phyloP scores from a whole-genome alignment of 2,888 invertebrate genomes.

The Sipha maydis region DNA sequence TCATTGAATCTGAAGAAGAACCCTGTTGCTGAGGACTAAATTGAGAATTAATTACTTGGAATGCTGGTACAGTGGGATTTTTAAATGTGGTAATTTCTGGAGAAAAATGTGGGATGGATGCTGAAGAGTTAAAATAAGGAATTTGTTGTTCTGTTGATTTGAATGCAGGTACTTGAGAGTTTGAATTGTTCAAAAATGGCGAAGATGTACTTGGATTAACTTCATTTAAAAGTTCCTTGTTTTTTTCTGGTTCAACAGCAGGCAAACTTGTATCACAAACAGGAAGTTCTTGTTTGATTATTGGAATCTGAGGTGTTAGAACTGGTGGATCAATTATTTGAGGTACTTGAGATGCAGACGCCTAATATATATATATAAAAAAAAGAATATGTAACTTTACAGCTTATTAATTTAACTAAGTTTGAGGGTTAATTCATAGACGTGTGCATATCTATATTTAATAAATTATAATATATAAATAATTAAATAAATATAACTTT shows the following conservation, averaged over 20 bases:
- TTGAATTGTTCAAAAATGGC: not conserved
- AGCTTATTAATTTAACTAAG: too few species aligned
- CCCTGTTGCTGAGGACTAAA: not conserved
- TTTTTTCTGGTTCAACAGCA: slow-evolving; percentile 3
- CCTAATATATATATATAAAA: slow-evolving; percentile 35
- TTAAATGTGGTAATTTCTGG: slow-evolving; percentile 5
- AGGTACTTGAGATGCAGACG: slow-evolving; percentile 52
- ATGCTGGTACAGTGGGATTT: slow-evolving; percentile 6
- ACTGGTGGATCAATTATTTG: slow-evolving; percentile 50
- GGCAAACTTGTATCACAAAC: not conserved
- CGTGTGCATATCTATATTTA: too few species aligned
- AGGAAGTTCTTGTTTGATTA: not conserved
- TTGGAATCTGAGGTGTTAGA: slow-evolving; percentile 39
- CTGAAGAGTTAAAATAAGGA: slow-evolving; percentile 4
- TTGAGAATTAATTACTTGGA: slow-evolving; percentile 27
- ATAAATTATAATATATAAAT: too few species aligned
- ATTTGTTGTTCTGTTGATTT: slow-evolving; percentile 30
- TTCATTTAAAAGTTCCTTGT: slow-evolving; percentile 17
- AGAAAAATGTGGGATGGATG: not conserved
- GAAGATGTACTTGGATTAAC: not conserved
- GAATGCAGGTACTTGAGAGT: not conserved
- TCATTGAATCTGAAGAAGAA: slow-evolving; percentile 21
- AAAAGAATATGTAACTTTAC: not conserved
- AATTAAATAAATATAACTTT: too few species aligned
- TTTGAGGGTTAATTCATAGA: too few species aligned